Conservation (phyloP, 2,888 invertebrate species). For the Rhagonycha lutea region DNA sequence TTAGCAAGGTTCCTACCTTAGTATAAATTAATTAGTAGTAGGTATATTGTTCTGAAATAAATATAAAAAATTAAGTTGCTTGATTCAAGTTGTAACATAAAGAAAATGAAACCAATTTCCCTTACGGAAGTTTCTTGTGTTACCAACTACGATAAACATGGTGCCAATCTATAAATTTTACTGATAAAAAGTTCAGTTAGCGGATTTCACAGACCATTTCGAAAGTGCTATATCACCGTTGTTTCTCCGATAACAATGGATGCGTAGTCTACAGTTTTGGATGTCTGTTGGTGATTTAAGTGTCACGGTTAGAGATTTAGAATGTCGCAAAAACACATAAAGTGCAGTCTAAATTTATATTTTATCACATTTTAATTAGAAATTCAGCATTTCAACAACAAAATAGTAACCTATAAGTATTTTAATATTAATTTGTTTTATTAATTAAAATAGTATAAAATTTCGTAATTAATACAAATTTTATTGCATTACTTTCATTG, state of each 20-base stretch:
- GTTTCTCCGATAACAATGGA: constrained; percentile 24
- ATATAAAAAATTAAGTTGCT: constrained; percentile 18
- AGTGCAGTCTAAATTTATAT: constrained; percentile 7
- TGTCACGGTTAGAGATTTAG: constrained; percentile 15
- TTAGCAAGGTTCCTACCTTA: neutral
- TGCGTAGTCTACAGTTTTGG: constrained; percentile 22
- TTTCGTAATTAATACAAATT: too few species aligned
- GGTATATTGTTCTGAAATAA: neutral
- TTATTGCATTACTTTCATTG: too few species aligned
- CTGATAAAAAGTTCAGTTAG: constrained; percentile 29
- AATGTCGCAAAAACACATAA: constrained; percentile 10
- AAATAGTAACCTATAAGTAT: neutral
- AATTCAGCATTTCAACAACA: neutral
- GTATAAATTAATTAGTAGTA: neutral
- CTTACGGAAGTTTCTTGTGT: constrained; percentile 25
- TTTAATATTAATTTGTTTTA: too few species aligned
- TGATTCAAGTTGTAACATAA: constrained; percentile 24
- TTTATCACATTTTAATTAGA: neutral
- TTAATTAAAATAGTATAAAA: too few species aligned
- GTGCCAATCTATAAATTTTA: constrained; percentile 30
- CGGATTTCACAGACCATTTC: constrained; percentile 23
- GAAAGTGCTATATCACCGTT: constrained; percentile 23
- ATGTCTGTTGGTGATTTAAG: constrained; percentile 23
- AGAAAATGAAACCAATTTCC: constrained; percentile 32
- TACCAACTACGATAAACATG: constrained; percentile 27